Evolutionary conservation across 2,888 invertebrate genomes (phyloP), one percentile per base, ranked within the genome.

Genomic region (Amphipoea lucens): DNA sequence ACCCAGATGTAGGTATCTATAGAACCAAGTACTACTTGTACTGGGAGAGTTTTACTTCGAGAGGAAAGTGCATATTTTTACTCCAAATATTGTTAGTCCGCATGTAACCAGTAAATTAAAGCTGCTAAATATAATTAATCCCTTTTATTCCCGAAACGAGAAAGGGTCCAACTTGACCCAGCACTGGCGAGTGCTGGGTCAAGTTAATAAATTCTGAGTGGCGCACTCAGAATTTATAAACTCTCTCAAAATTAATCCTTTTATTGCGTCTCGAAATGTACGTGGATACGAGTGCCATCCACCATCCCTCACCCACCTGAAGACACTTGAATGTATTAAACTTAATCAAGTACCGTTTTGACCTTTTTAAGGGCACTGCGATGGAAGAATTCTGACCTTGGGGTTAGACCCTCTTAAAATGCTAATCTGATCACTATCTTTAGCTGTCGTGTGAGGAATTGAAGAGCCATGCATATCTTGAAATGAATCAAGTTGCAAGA

Each of bases 171-270:
- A 72, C 73, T 77, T 86, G 83, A 82, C 86, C 74, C 83, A 70
- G 62, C 74, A 63, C 60, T 51, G 60, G 20, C 6, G 29, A 29
- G 29, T 29, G 29, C 29, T 29, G 29, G 29, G 29, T 29, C 29
- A 29, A 29, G 29, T 29, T 29, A 1, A 29, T 29, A 29, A 29
- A 29, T 29, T 29, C 1, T 29, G 29, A 29, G 29, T 29, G 29
- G 29, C 29, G 29, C 63, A 76, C 63, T 74, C 74, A 1, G 36
- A 68, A 82, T 85, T 20, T 85, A 68, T 82, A 86, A 84, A 60
- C 65, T 48, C 54, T 66, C 14, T 73, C 65, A 82, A 78, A 86
- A 74, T 86, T 68, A 86, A 86, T 74, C 87, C 78, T 83, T 84
- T 83, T 83, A 84, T 62, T 82, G 57, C 60, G 54, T 69, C 57